These are phyloP conservation scores for Parelbella ahira DNA, from an alignment of 2,888 invertebrate species.

Conservation along the genomic window DNA sequence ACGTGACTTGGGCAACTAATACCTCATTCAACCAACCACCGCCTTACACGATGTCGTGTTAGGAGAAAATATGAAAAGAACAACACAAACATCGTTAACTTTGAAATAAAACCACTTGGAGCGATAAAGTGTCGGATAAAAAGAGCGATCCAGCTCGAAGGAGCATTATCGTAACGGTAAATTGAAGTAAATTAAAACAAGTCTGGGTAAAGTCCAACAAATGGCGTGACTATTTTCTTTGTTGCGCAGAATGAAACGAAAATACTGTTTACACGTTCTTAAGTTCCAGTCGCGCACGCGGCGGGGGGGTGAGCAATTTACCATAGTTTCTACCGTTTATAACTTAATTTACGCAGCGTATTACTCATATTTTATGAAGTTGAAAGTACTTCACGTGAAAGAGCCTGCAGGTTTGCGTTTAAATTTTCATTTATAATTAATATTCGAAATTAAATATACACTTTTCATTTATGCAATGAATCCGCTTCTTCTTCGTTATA, in stretches of 20 bases:
- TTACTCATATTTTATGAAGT: no score
- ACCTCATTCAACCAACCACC: slow-evolving; percentile 32
- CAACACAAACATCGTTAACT: slow-evolving; percentile 21
- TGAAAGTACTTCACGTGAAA: no score
- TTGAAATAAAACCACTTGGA: slow-evolving; percentile 24
- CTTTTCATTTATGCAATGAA: no score
- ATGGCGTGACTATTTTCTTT: slow-evolving; percentile 15
- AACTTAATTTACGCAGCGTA: no score
- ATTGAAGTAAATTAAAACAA: slow-evolving; percentile 19
- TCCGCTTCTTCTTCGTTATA: no score
- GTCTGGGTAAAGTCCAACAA: slow-evolving; percentile 7
- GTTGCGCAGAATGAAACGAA: slow-evolving; percentile 1
- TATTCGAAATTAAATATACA: no score
- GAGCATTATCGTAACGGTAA: slow-evolving; percentile 18
- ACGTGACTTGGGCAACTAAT: slow-evolving; percentile 44
- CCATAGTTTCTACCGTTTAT: neutral
- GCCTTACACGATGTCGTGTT: slow-evolving; percentile 17
- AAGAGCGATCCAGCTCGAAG: slow-evolving; percentile 19
- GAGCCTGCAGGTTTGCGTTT: no score
- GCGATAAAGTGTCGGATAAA: slow-evolving; percentile 24
- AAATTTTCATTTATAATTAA: no score
- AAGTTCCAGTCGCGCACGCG: neutral
- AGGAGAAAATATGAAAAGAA: slow-evolving; percentile 24
- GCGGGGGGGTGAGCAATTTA: slow-evolving; percentile 7
- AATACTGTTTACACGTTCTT: neutral